phyloP scores from a whole-genome alignment of 2,888 invertebrate species.

The Automeris io region DNA sequence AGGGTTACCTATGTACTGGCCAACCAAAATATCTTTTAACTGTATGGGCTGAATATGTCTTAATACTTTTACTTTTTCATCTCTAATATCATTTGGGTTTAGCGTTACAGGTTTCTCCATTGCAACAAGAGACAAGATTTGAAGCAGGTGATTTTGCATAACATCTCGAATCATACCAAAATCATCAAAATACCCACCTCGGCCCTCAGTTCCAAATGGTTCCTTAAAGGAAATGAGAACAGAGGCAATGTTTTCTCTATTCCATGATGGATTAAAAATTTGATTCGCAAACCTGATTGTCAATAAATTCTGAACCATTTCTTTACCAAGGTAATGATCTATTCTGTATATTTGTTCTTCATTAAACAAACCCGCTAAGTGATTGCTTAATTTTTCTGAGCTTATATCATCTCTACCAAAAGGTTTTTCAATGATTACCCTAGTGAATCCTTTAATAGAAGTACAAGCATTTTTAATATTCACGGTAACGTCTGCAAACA shows the following conservation, averaged over 20 bases:
- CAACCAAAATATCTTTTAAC: conserved; percentile 90
- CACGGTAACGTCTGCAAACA: conserved; percentile 92
- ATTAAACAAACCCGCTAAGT: conserved; percentile 89
- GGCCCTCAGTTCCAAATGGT: conserved; percentile 98
- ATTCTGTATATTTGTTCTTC: conserved; percentile 98
- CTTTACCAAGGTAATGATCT: conserved; percentile 99
- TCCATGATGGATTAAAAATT: conserved; percentile 97
- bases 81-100: conserved; percentile 96
- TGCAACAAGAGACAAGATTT: conserved; percentile 96
- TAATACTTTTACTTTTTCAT: conserved; percentile 97
- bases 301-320: conserved; percentile 99
- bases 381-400: conserved; percentile 90
- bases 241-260: conserved; percentile 96
- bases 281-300: conserved; percentile 96
- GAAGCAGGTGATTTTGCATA: conserved; percentile 99
- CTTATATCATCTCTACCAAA: conserved; percentile 94
- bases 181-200: conserved; percentile 99
- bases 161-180: conserved; percentile 99
- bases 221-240: conserved; percentile 98
- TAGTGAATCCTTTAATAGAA: conserved; percentile 93
- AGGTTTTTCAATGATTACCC: conserved; percentile 98
- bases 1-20: conserved; percentile 96
- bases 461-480: conserved; percentile 91
- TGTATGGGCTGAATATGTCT: conserved; percentile 88
- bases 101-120: conserved; percentile 98